Percentiles rank a stretch among this genome's conserved stretches.
Conservation (phyloP, 2,113 vertebrate genomes). For the Cochlearius cochlearius region DNA sequence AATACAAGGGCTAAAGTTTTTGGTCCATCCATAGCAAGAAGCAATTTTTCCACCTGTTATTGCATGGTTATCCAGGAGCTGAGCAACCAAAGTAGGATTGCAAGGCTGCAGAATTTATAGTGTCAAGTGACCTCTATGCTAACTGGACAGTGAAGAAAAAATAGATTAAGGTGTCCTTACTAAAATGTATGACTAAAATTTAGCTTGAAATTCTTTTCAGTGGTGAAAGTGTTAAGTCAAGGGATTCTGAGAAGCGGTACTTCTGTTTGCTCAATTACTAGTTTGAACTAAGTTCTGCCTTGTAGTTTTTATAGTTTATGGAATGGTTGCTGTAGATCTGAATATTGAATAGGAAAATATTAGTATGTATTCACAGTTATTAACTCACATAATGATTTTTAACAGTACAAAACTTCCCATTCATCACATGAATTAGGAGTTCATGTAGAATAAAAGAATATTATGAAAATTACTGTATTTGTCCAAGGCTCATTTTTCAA, state of each 20-base stretch:
- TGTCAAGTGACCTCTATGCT: not conserved
- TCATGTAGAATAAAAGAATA: constrained; percentile 17
- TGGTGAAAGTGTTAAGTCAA: not conserved
- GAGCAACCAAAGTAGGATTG: not conserved
- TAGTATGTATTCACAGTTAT: constrained; percentile 11
- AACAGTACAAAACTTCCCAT: not conserved
- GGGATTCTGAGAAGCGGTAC: not conserved
- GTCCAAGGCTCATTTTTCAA: constrained; percentile 39
- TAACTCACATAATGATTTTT: constrained; percentile 41
- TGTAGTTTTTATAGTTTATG: not conserved
- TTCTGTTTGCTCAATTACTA: not conserved
- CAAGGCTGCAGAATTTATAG: not conserved
- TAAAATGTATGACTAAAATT: not conserved
- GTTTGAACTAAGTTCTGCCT: not conserved
- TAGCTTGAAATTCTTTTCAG: not conserved
- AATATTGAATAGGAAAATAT: not conserved
- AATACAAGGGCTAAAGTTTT: not conserved
- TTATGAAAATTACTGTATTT: constrained; percentile 23
- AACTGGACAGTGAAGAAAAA: not conserved
- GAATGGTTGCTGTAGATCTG: not conserved
- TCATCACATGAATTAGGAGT: constrained; percentile 31
- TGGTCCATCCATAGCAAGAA: not conserved
- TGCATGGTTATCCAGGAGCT: not conserved
- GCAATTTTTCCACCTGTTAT: not conserved
- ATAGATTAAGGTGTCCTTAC: not conserved